Evolutionary conservation across 2,888 invertebrate genomes (phyloP).

Genomic region (Drosophila anomalipes): DNA sequence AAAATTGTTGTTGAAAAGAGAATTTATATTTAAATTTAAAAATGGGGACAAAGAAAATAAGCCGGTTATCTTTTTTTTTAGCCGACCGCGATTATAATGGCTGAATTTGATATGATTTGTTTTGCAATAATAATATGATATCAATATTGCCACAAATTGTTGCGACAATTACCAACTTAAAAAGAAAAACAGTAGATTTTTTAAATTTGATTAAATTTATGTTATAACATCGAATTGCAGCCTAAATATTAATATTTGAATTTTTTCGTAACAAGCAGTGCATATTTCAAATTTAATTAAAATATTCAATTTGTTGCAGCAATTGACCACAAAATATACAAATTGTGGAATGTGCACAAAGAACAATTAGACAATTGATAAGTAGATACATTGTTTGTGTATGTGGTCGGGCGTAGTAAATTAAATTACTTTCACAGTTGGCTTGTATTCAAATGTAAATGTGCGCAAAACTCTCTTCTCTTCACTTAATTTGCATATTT

Average conservation of each 20-base stretch:
- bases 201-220: neutral
- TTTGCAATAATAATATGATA: slow-evolving; percentile 8
- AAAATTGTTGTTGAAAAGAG: slow-evolving; percentile 15
- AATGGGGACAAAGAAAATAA: slow-evolving; percentile 10
- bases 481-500: slow-evolving; percentile 43
- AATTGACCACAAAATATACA: slow-evolving; percentile 30
- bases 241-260: neutral
- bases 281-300: slow-evolving; percentile 29
- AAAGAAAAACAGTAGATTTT: too few relatives aligned
- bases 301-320: slow-evolving; percentile 6
- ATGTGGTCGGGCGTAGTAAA: slow-evolving; percentile 35
- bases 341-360: neutral
- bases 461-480: slow-evolving; percentile 11
- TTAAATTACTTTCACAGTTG: slow-evolving; percentile 59
- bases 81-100: slow-evolving; percentile 14
- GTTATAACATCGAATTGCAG: neutral
- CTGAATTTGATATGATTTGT: slow-evolving; percentile 29
- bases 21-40: slow-evolving; percentile 15
- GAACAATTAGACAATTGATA: slow-evolving; percentile 41
- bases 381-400: slow-evolving; percentile 7
- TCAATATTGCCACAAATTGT: neutral
- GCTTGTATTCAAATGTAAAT: slow-evolving; percentile 36
- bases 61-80: slow-evolving; percentile 22
- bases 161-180: slow-evolving; percentile 11
- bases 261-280: neutral